These are phyloP conservation scores for Bhutanitis thaidina DNA, from an alignment of 2,888 invertebrate genomes.

Conservation along the genomic window DNA sequence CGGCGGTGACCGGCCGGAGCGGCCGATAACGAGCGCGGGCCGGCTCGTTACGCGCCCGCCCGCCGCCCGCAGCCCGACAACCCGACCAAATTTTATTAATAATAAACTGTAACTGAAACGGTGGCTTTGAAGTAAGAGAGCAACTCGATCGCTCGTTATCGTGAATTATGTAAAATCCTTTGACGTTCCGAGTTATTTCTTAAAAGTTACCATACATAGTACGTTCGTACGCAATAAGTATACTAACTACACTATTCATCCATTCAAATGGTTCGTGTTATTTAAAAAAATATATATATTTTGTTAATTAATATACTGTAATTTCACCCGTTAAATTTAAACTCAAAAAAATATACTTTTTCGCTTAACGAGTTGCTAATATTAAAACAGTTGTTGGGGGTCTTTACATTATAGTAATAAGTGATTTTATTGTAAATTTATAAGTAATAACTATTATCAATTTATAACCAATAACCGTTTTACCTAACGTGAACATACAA, in stretches of 20 bases:
- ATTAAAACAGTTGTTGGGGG: too few species aligned
- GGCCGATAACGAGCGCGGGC: conserved; percentile 40
- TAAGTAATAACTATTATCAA: too few species aligned
- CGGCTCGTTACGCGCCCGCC: conserved; percentile 58
- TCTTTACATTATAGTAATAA: too few species aligned
- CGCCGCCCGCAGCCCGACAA: conserved; percentile 32
- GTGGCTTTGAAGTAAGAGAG: conserved; percentile 72
- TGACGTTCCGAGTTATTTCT: conserved; percentile 59
- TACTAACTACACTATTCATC: not conserved
- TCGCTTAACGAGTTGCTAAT: too few species aligned
- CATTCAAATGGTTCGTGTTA: too few species aligned
- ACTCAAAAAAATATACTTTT: too few species aligned
- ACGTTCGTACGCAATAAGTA: not conserved
- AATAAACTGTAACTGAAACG: conserved; percentile 78
- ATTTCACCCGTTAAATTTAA: too few species aligned
- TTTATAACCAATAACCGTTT: too few species aligned
- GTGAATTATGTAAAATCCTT: conserved; percentile 74
- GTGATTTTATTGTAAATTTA: too few species aligned
- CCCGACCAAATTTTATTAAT: conserved; percentile 77
- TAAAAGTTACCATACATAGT: conserved; percentile 26
- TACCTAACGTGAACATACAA: too few species aligned
- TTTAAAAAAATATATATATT: too few species aligned
- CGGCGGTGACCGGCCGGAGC: conserved; percentile 71
- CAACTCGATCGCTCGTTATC: conserved; percentile 73
- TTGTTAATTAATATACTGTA: too few species aligned